Conservation (phyloP, 2,888 invertebrate genomes). For the Julus scanicus region DNA sequence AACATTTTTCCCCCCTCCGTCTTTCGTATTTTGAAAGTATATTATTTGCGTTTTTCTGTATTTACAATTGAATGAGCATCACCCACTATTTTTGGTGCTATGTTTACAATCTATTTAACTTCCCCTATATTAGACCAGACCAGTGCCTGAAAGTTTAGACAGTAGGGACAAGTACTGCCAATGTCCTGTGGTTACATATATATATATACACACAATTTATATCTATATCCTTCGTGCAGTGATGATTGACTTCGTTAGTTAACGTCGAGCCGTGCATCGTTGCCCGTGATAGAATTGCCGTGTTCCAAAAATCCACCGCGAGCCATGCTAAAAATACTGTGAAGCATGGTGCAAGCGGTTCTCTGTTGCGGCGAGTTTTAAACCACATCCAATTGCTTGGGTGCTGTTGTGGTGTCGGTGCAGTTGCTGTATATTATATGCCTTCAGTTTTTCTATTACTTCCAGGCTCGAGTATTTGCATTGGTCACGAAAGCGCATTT, state of each 20-base stretch:
- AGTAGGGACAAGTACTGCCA: conserved; percentile 53
- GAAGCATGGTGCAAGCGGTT: neutral
- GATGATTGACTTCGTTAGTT: conserved; percentile 34
- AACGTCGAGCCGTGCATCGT: neutral
- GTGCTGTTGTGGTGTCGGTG: neutral
- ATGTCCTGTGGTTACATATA: conserved; percentile 54
- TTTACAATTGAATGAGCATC: conserved; percentile 53
- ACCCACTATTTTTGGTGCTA: conserved; percentile 54
- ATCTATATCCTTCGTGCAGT: conserved; percentile 51
- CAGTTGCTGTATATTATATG: neutral
- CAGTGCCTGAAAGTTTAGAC: conserved; percentile 56
- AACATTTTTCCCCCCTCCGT: conserved; percentile 28
- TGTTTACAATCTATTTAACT: conserved; percentile 53
- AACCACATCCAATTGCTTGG: neutral
- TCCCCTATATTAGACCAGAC: conserved; percentile 52
- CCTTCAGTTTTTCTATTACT: neutral
- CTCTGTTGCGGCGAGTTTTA: neutral
- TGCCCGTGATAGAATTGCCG: neutral
- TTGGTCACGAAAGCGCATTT: neutral
- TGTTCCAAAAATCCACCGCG: neutral
- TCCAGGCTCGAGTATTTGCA: neutral
- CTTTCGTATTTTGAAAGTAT: conserved; percentile 53
- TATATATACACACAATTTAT: conserved; percentile 41
- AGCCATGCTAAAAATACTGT: neutral
- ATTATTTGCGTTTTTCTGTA: conserved; percentile 53